These are phyloP conservation scores for Botia kubotai DNA, from an alignment of 2,797 vertebrate species.

Conservation along the genomic window DNA sequence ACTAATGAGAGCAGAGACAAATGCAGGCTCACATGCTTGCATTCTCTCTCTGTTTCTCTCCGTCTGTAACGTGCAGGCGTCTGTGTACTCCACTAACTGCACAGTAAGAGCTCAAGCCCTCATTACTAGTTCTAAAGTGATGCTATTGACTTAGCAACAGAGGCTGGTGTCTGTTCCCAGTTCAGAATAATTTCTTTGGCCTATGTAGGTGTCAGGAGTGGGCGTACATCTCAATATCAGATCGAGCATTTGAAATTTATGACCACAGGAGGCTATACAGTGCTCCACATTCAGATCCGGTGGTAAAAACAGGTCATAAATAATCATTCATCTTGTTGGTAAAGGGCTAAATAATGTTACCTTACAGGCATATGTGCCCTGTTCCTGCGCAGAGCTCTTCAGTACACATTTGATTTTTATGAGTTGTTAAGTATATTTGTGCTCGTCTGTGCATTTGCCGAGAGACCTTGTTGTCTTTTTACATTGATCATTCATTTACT, in stretches of 20 bases:
- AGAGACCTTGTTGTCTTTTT: slow-evolving; percentile 20
- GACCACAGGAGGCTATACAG: slow-evolving; percentile 18
- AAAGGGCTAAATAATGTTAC: slow-evolving; percentile 18
- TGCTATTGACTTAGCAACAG: not conserved
- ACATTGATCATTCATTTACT: slow-evolving; percentile 43
- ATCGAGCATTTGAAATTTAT: slow-evolving; percentile 26
- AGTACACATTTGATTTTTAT: slow-evolving; percentile 1
- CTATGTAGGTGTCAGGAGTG: slow-evolving; percentile 34
- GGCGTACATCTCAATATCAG: slow-evolving; percentile 38
- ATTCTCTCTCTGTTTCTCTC: slow-evolving; percentile 14
- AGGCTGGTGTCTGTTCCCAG: not conserved
- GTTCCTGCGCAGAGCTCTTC: not conserved
- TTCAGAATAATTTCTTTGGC: slow-evolving; percentile 35
- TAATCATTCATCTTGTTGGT: slow-evolving; percentile 17
- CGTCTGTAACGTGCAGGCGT: not conserved
- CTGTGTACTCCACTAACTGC: not conserved
- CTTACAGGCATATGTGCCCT: not conserved
- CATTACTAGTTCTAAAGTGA: not conserved
- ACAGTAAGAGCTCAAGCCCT: not conserved
- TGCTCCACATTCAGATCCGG: slow-evolving; percentile 5
- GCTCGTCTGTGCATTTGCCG: not conserved
- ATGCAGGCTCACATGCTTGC: not conserved
- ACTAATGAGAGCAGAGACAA: not conserved
- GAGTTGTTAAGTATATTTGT: slow-evolving; percentile 29
- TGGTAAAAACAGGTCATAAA: slow-evolving; percentile 15